Conservation (phyloP, 2,888 invertebrate genomes). For the Sicus ferrugineus region DNA sequence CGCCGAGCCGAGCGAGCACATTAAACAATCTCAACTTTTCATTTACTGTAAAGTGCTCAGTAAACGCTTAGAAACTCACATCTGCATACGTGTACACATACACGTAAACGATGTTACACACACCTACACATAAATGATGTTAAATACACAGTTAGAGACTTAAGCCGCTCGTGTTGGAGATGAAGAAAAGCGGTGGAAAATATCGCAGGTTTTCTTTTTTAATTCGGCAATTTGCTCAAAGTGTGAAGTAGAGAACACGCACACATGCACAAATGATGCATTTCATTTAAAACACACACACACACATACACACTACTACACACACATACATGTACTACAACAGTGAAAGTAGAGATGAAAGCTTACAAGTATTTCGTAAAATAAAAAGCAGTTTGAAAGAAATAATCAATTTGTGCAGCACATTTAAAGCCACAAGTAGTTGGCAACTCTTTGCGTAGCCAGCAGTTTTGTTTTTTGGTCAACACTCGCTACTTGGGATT, state of each 20-base stretch:
- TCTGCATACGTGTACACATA: no score
- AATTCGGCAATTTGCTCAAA: slow-evolving; percentile 4
- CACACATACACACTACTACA: neutral
- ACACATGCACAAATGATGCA: neutral
- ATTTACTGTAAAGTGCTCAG: no score
- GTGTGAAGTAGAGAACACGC: neutral
- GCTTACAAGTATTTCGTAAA: slow-evolving; percentile 1
- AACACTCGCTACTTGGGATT: neutral
- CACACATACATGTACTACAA: neutral
- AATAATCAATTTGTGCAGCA: slow-evolving; percentile 13
- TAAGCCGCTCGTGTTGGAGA: neutral
- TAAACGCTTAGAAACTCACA: no score
- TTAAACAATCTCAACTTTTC: no score
- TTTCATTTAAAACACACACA: no score
- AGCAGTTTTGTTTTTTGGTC: neutral
- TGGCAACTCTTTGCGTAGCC: slow-evolving; percentile 4
- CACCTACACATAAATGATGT: no score
- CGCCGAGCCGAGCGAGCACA: no score
- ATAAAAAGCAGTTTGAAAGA: neutral
- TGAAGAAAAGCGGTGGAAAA: neutral
- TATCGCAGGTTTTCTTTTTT: neutral
- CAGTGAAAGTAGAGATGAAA: neutral
- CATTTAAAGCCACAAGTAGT: slow-evolving; percentile 31
- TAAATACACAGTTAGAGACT: no score
- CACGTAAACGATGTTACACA: no score